Evolutionary conservation across 2,797 vertebrate species (phyloP).

Genomic region (Anguilla megastoma): DNA sequence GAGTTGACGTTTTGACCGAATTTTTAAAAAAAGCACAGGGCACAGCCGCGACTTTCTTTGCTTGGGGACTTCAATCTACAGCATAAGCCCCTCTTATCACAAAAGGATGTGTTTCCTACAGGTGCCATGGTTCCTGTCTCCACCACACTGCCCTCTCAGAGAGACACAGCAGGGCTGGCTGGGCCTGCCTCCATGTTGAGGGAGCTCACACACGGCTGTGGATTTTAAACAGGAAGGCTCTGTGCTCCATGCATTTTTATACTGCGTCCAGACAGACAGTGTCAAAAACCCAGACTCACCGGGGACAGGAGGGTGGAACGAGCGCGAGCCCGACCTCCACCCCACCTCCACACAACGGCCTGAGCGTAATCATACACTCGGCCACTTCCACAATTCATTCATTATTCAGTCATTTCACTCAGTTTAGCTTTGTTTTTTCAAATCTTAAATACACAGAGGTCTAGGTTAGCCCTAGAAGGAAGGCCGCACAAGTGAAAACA

Average conservation of each 20-base stretch:
- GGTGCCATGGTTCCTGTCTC: neutral
- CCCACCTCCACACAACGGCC: neutral
- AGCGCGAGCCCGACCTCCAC: conserved; percentile 14
- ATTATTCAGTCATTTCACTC: conserved; percentile 14
- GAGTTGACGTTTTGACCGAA: neutral
- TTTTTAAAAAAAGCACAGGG: neutral
- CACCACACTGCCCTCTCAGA: neutral
- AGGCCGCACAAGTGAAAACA: neutral
- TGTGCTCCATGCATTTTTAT: conserved; percentile 29
- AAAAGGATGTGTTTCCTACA: conserved; percentile 1
- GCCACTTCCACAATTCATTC: neutral
- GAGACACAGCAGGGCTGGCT: neutral
- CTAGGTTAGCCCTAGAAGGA: neutral
- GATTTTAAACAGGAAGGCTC: neutral
- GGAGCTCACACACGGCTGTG: neutral
- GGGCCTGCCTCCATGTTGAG: neutral
- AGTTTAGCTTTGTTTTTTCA: neutral
- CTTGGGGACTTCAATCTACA: neutral
- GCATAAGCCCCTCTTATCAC: neutral
- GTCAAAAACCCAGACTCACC: conserved; percentile 30
- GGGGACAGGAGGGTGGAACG: neutral
- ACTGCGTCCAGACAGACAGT: conserved; percentile 35
- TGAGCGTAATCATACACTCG: neutral
- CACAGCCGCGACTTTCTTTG: neutral
- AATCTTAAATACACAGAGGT: neutral